Evolutionary conservation across 2,113 vertebrate genomes (phyloP), one percentile per base, ranked within the genome.

Genomic region (Varanus komodoensis): DNA sequence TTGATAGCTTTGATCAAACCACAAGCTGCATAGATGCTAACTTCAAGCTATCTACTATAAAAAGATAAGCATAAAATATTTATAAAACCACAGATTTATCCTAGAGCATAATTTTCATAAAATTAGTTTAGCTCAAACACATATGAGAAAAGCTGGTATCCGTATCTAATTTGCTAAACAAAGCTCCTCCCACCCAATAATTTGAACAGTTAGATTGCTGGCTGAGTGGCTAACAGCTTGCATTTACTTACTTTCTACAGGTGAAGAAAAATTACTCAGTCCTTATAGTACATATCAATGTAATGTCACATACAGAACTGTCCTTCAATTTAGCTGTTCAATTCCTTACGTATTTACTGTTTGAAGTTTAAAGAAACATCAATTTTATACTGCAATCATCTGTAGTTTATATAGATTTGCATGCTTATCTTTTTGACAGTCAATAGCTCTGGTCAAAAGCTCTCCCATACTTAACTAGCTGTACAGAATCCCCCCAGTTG

Each of bases 341-440:
- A 82, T 38, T 71, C 48, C 38, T 14, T 73, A 73, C 19, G n/a
- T 6, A 74, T 54, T 74, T 38, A 52, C 25, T 87, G 14, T 11
- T 1, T 74, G 27, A 82, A 25, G 8, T 38, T 78, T 71, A 71
- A 50, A 29, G 29, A 83, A 61, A 78, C 29, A 50, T 79, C 48
- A 67, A 67, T 78, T 54, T 85, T 85, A 78, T 38, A 54, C 32
- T 68, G 38, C 19, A 89, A 38, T 8, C 82, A 64, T 32, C 21
- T 86, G n/a, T 73, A 12, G 14, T 74, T 77, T 61, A 23, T 78
- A 27, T 52, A 77, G 44, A 84, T 84, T 50, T 84, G 25, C 69
- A 75, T 68, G 82, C 81, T 77, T 67, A 77, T 89, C 38, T 54
- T 34, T 82, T 78, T 67, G 61, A 89, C 27, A 78, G 64, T 54